phyloP scores from a whole-genome alignment of 2,888 invertebrate species.

The Anthophora plumipes region DNA sequence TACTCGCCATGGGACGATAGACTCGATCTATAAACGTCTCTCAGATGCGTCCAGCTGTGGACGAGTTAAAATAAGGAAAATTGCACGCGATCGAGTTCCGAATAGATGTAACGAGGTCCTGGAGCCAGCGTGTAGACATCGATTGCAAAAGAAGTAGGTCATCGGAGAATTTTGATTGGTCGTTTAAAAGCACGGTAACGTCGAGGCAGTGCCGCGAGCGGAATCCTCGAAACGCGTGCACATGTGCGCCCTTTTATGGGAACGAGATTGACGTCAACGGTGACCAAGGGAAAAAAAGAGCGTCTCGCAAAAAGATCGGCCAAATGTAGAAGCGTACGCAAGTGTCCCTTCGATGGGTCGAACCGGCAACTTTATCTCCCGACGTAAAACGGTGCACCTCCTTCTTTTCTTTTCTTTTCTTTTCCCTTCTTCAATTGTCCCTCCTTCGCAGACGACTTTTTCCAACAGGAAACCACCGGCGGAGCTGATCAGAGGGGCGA shows the following conservation, averaged over 20 bases:
- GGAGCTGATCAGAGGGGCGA: background rate
- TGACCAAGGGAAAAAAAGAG: constrained; percentile 17
- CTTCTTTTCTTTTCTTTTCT: background rate
- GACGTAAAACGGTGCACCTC: constrained; percentile 24
- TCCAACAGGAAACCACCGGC: background rate
- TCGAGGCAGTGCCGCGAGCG: background rate
- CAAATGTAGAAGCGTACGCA: constrained; percentile 41
- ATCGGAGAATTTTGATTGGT: constrained; percentile 33
- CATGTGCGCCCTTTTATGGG: constrained; percentile 57
- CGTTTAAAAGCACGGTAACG: constrained; percentile 16
- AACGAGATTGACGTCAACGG: constrained; percentile 60
- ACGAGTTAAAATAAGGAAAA: background rate
- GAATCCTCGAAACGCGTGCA: constrained; percentile 23
- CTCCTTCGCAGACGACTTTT: background rate
- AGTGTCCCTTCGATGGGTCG: constrained; percentile 24
- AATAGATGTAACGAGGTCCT: constrained; percentile 5
- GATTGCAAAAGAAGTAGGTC: constrained; percentile 19
- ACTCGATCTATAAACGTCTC: too few species aligned
- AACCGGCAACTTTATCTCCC: constrained; percentile 1
- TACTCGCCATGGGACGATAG: too few species aligned
- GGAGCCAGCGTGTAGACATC: background rate
- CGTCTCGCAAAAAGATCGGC: constrained; percentile 46
- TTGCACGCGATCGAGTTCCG: background rate
- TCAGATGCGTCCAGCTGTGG: too few species aligned
- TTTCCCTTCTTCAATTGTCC: too few species aligned